Evolutionary conservation across 2,888 invertebrate genomes (phyloP).

Genomic region (Himalopsyche kuldschensis): DNA sequence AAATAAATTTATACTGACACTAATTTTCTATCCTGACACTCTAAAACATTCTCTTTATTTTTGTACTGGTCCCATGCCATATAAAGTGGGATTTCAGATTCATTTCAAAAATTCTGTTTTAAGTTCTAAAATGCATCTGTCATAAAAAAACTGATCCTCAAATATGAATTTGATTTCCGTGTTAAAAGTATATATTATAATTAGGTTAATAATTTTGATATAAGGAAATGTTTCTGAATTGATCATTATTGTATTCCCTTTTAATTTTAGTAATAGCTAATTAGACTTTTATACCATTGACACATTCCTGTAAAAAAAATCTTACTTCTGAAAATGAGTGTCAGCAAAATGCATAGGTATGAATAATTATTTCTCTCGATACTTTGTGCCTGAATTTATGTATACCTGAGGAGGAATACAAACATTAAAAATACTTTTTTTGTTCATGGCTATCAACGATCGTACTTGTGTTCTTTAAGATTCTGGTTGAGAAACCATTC

Average conservation of each 20-base stretch:
- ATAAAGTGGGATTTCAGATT: neutral
- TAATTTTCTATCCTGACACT: no score
- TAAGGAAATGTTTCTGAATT: neutral
- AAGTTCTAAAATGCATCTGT: neutral
- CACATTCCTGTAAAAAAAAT: constrained; percentile 19
- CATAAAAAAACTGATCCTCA: neutral
- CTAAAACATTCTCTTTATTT: no score
- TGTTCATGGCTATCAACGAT: neutral
- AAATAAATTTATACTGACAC: no score
- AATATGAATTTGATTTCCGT: neutral
- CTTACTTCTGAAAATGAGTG: neutral
- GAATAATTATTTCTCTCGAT: neutral
- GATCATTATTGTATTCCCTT: neutral
- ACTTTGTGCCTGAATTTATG: neutral
- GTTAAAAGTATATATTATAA: neutral
- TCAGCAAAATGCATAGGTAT: neutral
- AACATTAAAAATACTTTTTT: neutral
- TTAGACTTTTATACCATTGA: constrained; percentile 17
- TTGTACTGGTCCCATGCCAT: neutral
- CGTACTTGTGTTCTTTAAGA: no score
- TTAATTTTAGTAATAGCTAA: neutral
- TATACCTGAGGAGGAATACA: neutral
- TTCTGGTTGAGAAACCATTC: no score
- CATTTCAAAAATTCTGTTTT: neutral
- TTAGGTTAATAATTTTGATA: neutral